These are phyloP conservation scores for Atethmia centrago DNA, from an alignment of 2,888 invertebrate genomes.

Conservation along the genomic window DNA sequence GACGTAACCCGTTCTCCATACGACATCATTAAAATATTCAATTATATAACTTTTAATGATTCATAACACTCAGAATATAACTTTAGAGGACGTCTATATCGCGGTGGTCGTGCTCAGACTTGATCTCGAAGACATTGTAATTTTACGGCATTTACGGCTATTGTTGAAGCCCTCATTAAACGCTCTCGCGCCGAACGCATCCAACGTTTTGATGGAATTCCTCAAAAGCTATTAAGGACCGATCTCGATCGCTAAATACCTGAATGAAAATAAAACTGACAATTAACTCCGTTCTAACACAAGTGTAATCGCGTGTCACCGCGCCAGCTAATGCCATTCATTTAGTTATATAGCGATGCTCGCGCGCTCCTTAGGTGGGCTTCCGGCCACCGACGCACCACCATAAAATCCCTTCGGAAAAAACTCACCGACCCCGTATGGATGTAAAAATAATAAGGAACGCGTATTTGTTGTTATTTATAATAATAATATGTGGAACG, in stretches of 20 bases:
- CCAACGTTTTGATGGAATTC: slow-evolving; percentile 78
- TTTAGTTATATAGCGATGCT: slow-evolving; percentile 71
- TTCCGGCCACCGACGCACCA: slow-evolving; percentile 69
- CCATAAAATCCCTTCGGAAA: slow-evolving; percentile 72
- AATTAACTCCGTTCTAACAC: slow-evolving; percentile 77
- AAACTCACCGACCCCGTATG: slow-evolving; percentile 71
- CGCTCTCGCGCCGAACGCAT: slow-evolving; percentile 61
- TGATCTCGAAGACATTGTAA: slow-evolving; percentile 78
- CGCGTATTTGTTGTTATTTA: slow-evolving; percentile 85
- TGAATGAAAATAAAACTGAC: slow-evolving; percentile 75
- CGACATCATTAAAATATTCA: slow-evolving; percentile 69
- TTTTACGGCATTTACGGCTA: slow-evolving; percentile 77
- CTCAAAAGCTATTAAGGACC: slow-evolving; percentile 75
- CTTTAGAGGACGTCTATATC: slow-evolving; percentile 65
- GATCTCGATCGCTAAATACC: slow-evolving; percentile 73
- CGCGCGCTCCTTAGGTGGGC: slow-evolving; percentile 83
- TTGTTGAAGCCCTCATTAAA: slow-evolving; percentile 69
- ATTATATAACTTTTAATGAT: slow-evolving; percentile 56
- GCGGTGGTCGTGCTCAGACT: slow-evolving; percentile 66
- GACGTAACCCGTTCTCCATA: slow-evolving; percentile 49
- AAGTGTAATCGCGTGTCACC: slow-evolving; percentile 77
- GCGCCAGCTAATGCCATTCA: slow-evolving; percentile 73
- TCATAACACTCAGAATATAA: slow-evolving; percentile 56
- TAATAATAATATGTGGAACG: slow-evolving; percentile 85
- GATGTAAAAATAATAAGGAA: slow-evolving; percentile 81